phyloP scores from a whole-genome alignment of 1,140 invertebrate genomes.

The Drosophila yakuba region DNA sequence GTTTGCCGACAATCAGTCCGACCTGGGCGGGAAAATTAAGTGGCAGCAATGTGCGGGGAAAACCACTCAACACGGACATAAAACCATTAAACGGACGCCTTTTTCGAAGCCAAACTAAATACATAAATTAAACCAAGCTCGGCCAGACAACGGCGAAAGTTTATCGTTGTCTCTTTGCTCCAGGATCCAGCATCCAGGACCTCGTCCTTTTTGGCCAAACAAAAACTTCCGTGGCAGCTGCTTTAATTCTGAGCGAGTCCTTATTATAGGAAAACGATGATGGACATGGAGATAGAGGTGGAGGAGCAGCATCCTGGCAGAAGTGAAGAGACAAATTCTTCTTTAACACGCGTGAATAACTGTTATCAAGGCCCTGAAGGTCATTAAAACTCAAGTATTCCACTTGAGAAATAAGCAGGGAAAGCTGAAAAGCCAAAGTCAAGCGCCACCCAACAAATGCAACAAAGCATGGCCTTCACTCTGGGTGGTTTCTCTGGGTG shows the following conservation, averaged over 20 bases:
- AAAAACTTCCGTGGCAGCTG: conserved; percentile 62
- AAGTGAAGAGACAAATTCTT: conserved; percentile 47
- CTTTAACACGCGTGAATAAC: conserved; percentile 69
- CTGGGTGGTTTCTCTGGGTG: not conserved
- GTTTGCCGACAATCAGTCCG: conserved; percentile 44
- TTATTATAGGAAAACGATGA: conserved; percentile 20
- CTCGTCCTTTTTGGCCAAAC: conserved; percentile 30
- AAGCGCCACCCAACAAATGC: conserved; percentile 53
- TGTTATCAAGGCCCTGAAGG: conserved; percentile 67
- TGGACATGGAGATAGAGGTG: conserved; percentile 16
- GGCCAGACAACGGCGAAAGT: conserved; percentile 55
- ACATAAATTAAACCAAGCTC: conserved; percentile 70
- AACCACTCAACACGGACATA: conserved; percentile 65
- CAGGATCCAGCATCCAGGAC: not conserved
- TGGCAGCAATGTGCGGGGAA: conserved; percentile 36
- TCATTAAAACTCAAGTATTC: conserved; percentile 75
- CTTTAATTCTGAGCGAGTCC: conserved; percentile 60
- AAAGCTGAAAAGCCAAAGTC: conserved; percentile 50
- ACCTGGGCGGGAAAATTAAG: conserved; percentile 32
- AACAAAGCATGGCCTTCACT: conserved; percentile 58
- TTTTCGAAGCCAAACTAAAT: conserved; percentile 70
- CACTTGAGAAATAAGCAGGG: conserved; percentile 56
- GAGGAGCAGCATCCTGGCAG: conserved; percentile 9
- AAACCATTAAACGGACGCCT: conserved; percentile 66
- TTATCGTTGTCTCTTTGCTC: conserved; percentile 36